Percentiles rank a stretch among this genome's conserved stretches.
These are phyloP conservation scores for Cryptocheilus praepositus DNA, from an alignment of 2,888 invertebrate genomes.

Conservation along the genomic window DNA sequence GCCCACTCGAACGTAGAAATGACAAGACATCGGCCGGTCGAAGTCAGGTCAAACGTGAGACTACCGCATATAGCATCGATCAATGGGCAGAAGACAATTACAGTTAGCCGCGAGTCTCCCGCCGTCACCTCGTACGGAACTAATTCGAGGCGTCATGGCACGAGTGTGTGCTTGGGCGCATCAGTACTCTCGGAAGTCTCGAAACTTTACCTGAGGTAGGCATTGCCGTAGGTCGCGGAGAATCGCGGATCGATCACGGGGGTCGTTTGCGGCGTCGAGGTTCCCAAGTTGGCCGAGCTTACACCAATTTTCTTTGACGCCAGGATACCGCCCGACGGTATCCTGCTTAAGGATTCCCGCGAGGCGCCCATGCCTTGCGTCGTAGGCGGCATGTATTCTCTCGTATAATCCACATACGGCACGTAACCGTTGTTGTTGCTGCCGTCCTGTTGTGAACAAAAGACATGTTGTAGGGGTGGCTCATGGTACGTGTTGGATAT, in stretches of 20 bases:
- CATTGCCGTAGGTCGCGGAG: conserved; percentile 93
- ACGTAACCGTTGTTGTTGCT: conserved; percentile 91
- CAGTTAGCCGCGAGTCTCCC: not conserved
- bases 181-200: not conserved
- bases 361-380: conserved; percentile 74
- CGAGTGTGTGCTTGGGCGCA: not conserved
- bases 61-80: not conserved
- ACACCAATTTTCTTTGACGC: conserved; percentile 72
- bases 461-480: not conserved
- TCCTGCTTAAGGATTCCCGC: conserved; percentile 72
- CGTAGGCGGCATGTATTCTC: conserved; percentile 92
- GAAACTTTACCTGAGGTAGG: conserved; percentile 83
- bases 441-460: conserved; percentile 79
- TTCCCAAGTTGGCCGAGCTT: conserved; percentile 70
- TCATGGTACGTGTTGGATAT: too few species aligned
- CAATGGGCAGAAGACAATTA: conserved; percentile 16
- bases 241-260: conserved; percentile 86
- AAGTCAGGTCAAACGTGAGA: too few species aligned
- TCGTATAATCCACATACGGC: conserved; percentile 91
- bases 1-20: too few species aligned
- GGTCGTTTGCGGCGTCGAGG: conserved; percentile 67
- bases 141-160: conserved; percentile 30
- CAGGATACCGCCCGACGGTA: conserved; percentile 69
- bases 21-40: too few species aligned
- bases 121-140: conserved; percentile 12